phyloP scores from a whole-genome alignment of 2,797 vertebrate genomes.

The Platyrinchus mystaceus region DNA sequence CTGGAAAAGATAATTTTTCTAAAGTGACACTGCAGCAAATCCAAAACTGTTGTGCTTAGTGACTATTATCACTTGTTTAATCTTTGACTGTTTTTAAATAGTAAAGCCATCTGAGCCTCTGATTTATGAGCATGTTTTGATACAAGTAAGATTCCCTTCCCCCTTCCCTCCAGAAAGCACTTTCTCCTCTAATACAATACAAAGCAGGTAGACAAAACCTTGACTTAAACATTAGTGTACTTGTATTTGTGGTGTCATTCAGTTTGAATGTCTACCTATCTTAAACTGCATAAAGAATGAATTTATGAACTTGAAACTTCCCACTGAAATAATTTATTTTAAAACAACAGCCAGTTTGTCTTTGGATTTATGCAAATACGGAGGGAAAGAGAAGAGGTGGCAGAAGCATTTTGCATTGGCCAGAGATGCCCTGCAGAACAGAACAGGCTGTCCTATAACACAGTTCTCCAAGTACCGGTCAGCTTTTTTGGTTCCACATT shows the following conservation, averaged over 20 bases:
- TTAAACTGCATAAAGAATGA: neutral
- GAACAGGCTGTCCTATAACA: neutral
- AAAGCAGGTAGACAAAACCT: neutral
- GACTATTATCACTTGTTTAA: constrained; percentile 41
- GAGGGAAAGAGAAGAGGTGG: neutral
- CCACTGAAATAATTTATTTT: neutral
- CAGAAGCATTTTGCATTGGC: neutral
- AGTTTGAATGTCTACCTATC: neutral
- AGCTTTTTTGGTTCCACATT: neutral
- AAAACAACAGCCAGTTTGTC: neutral
- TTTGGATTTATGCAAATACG: neutral
- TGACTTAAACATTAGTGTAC: neutral
- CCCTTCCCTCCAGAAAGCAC: neutral
- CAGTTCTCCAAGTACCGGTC: neutral
- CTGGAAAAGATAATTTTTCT: constrained; percentile 18
- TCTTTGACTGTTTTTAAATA: constrained; percentile 24
- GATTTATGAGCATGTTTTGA: constrained; percentile 54
- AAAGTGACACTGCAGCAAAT: neutral
- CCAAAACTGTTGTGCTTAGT: neutral
- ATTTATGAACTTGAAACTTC: neutral
- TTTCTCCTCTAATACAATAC: neutral
- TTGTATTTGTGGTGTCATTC: constrained; percentile 3
- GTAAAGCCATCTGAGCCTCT: constrained; percentile 57
- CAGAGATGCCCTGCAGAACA: neutral
- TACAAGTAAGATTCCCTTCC: neutral